Evolutionary conservation across 92 coral and sea anemone genomes (phyloP).

Genomic region (Parazoanthus atlanticus): DNA sequence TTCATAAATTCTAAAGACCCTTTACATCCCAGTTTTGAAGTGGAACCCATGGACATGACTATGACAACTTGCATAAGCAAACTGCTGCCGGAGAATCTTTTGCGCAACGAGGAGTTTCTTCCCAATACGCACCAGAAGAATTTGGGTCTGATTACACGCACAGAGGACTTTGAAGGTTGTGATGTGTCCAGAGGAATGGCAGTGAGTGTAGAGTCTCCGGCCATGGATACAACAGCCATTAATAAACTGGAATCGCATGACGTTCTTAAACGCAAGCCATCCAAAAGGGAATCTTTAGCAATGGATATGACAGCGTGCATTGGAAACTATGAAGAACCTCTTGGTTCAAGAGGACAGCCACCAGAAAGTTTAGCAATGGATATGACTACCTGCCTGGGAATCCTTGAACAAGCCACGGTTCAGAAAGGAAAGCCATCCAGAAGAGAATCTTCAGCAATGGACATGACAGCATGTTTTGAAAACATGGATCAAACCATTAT

Average conservation of each 20-base stretch:
- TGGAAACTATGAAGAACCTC: not conserved
- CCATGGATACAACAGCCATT: not conserved
- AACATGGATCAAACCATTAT: not conserved
- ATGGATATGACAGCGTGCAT: not conserved
- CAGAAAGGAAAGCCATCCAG: not conserved
- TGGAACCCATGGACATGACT: slow-evolving; percentile 1
- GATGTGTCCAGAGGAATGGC: not conserved
- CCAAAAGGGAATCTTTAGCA: not conserved
- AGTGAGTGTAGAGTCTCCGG: not conserved
- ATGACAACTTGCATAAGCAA: slow-evolving; percentile 4
- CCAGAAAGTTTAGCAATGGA: not conserved
- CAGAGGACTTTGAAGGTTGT: not conserved
- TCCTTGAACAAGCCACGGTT: not conserved
- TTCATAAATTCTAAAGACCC: not conserved
- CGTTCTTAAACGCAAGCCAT: not conserved
- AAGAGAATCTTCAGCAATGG: slow-evolving; percentile 3
- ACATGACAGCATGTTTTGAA: slow-evolving; percentile 18
- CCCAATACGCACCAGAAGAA: not conserved
- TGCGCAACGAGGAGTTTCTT: not conserved
- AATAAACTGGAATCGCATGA: not conserved
- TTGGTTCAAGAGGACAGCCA: not conserved
- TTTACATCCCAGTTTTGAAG: not conserved
- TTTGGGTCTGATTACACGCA: not conserved
- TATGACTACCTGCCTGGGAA: not conserved
- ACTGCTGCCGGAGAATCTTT: not conserved